phyloP scores from a whole-genome alignment of 2,797 vertebrate species.

The Cirrhinus mrigala region DNA sequence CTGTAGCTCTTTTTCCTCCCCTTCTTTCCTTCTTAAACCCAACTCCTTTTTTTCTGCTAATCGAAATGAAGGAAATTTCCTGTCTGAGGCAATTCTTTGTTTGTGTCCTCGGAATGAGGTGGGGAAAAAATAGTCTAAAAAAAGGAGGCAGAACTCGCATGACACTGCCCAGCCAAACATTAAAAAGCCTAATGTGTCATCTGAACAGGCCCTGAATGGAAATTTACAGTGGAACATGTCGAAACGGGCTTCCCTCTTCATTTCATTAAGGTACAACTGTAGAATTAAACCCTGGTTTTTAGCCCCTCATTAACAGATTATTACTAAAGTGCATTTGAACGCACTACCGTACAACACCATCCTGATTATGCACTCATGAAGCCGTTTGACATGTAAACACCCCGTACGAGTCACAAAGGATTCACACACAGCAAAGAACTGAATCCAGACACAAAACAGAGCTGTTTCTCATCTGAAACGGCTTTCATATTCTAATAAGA shows the following conservation, averaged over 20 bases:
- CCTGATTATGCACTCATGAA: slow-evolving; percentile 1
- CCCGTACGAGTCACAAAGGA: slow-evolving; percentile 22
- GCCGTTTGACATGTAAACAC: slow-evolving; percentile 25
- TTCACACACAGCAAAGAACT: slow-evolving; percentile 37
- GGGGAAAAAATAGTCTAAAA: slow-evolving; percentile 35
- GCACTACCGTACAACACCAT: not conserved
- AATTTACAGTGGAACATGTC: slow-evolving; percentile 61
- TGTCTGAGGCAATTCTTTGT: slow-evolving; percentile 47
- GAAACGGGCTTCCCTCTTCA: slow-evolving; percentile 46
- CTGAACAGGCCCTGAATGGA: slow-evolving; percentile 48
- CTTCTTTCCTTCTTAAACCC: slow-evolving; percentile 31
- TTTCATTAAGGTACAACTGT: slow-evolving; percentile 66
- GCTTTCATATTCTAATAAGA: slow-evolving; percentile 53
- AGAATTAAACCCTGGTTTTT: slow-evolving; percentile 69
- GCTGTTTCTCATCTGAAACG: slow-evolving; percentile 25
- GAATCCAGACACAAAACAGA: slow-evolving; percentile 34
- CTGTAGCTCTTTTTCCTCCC: slow-evolving; percentile 54
- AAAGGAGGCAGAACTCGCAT: slow-evolving; percentile 36
- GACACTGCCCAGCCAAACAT: slow-evolving; percentile 57
- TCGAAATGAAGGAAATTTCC: slow-evolving; percentile 59
- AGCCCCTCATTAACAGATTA: slow-evolving; percentile 45
- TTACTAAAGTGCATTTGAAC: slow-evolving; percentile 8
- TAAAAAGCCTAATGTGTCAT: slow-evolving; percentile 39
- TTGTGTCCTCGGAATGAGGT: slow-evolving; percentile 43
- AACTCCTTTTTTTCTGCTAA: slow-evolving; percentile 25